Evolutionary conservation across 2,797 vertebrate species (phyloP), one percentile per base, ranked within the genome.

Genomic region (Lagodon rhomboides): DNA sequence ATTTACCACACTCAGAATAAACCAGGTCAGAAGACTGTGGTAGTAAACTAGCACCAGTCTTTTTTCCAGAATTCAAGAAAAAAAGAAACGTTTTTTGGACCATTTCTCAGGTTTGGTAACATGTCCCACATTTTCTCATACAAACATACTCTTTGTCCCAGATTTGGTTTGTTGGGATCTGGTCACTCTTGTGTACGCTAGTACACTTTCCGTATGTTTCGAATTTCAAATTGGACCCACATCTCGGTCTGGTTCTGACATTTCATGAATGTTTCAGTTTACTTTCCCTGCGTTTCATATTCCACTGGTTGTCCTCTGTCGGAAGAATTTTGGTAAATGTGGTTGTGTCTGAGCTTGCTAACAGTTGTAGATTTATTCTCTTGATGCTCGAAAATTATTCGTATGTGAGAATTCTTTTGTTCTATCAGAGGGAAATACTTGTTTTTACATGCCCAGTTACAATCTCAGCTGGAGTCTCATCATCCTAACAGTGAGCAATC

Each of bases 401-500:
- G 5, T 50, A 54, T 16, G 16, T 38, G 17, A 47, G 5, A 67
- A 49, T 44, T 4, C 25, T 23, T 4, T 38, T 30, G 38, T 44
- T 56, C 56, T 27, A 47, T 44, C 34, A 55, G 38, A 18, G 18
- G 44, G 38, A 66, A 68, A 68, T 60, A 47, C 53, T 76, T 56
- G 4, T 51, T 20, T 30, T 74, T 41, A 49, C 30, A 72, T 47
- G 7, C 16, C 43, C 17, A 43, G 12, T 79, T 65, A 25, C 11
- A 64, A 49, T 54, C 22, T 63, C 5, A 63, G 61, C 53, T 17
- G 17, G 12, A 75, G 69, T 55, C 20, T 68, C 68, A 51, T 59
- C 65, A 72, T 50, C 25, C 50, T 15, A 55, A 71, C 46, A 56
- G 75, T 68, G 53, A 79, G 59, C 46, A 66, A 55, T 68, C 59